Percentiles rank a stretch among this genome's conserved stretches.
Evolutionary conservation across 2,113 vertebrate species (phyloP).

Genomic region (Paramisgurnus dabryanus): DNA sequence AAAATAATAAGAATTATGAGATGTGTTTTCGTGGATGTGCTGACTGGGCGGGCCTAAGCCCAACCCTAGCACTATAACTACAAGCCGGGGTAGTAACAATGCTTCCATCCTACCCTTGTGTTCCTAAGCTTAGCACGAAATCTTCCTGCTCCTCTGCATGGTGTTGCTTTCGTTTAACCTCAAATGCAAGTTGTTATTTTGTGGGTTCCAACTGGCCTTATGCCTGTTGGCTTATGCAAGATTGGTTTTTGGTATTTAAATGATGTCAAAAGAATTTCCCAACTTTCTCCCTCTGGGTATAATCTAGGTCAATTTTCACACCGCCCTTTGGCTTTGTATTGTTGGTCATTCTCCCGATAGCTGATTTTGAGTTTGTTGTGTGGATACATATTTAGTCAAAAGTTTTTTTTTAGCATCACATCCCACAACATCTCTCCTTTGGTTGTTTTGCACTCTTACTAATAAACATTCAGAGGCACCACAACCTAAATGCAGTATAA

Average conservation of each 20-base stretch:
- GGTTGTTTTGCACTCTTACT: conserved; percentile 1
- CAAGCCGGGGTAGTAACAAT: neutral
- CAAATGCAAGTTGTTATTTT: conserved; percentile 3
- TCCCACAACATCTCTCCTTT: neutral
- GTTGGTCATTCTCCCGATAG: neutral
- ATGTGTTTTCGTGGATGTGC: neutral
- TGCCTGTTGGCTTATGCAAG: neutral
- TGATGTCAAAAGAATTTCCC: neutral
- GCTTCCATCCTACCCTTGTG: conserved; percentile 14
- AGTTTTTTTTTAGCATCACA: neutral
- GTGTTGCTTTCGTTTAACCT: conserved; percentile 9
- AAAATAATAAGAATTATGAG: neutral
- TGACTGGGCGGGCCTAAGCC: neutral
- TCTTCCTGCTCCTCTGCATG: neutral
- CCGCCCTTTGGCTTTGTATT: neutral
- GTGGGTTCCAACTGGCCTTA: conserved; percentile 5
- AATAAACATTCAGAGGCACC: neutral
- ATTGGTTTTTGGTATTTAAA: neutral
- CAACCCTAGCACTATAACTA: neutral
- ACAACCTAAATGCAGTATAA: neutral
- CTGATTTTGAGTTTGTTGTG: neutral
- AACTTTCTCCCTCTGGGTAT: neutral
- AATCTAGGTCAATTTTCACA: neutral
- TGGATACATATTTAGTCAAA: too few species aligned
- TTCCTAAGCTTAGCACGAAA: neutral